Conservation (phyloP, 2,888 invertebrate genomes). For the Eurytoma californica region DNA sequence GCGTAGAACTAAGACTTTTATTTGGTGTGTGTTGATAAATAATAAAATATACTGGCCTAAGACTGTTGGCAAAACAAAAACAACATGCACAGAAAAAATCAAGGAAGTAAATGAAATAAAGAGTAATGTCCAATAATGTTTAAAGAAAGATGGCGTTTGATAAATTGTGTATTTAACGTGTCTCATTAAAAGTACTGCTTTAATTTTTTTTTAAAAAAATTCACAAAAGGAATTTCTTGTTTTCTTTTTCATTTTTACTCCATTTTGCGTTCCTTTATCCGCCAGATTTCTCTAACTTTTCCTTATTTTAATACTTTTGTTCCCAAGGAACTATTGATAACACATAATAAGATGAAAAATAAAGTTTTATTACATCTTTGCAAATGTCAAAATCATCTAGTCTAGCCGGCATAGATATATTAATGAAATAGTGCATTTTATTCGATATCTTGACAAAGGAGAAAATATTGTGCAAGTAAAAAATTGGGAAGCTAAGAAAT, state of each 20-base stretch:
- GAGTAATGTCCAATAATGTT: constrained; percentile 40
- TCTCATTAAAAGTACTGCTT: constrained; percentile 71
- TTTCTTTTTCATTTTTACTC: constrained; percentile 7
- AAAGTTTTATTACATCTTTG: no score
- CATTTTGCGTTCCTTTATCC: constrained; percentile 6
- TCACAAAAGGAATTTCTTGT: constrained; percentile 7
- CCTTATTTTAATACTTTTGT: no score
- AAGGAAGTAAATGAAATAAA: constrained; percentile 51
- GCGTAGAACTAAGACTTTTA: constrained; percentile 48
- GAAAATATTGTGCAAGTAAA: no score
- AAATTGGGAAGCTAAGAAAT: no score
- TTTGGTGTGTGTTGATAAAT: constrained; percentile 67
- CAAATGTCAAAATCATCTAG: no score
- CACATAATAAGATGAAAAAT: no score
- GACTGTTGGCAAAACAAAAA: constrained; percentile 56
- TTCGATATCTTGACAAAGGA: no score
- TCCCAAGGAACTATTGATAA: no score
- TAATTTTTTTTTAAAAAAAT: constrained; percentile 68
- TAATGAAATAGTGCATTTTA: no score
- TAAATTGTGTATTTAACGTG: constrained; percentile 65
- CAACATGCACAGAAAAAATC: constrained; percentile 59
- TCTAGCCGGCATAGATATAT: no score
- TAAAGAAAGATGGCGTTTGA: constrained; percentile 40
- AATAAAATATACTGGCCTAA: constrained; percentile 67
- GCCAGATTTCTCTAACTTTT: no score